Evolutionary conservation across 2,888 invertebrate species (phyloP).

Genomic region (Dolichomitus sp.): DNA sequence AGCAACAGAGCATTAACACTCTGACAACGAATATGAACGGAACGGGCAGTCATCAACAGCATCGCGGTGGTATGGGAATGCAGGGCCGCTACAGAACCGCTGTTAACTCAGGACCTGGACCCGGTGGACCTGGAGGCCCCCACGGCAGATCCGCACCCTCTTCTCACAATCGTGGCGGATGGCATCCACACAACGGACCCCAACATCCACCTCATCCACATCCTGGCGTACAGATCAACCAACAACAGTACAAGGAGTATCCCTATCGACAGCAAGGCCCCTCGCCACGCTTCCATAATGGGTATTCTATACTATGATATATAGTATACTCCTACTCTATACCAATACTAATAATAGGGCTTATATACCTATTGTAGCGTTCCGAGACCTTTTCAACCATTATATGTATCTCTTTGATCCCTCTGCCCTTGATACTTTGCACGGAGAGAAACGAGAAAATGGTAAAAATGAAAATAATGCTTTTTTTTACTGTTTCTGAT

Average conservation of each 20-base stretch:
- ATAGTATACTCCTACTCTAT: not conserved
- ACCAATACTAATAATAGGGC: not conserved
- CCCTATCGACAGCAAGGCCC: slow-evolving; percentile 81
- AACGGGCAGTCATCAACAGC: slow-evolving; percentile 79
- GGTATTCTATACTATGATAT: slow-evolving; percentile 71
- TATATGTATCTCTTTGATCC: not conserved
- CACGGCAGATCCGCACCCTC: slow-evolving; percentile 74
- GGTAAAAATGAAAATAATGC: too few species aligned
- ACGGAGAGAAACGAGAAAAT: too few species aligned
- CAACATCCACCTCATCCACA: slow-evolving; percentile 75
- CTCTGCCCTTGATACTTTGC: not conserved
- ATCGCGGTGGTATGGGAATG: slow-evolving; percentile 79
- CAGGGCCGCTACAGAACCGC: slow-evolving; percentile 79
- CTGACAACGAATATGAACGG: slow-evolving; percentile 69
- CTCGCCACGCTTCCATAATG: slow-evolving; percentile 79
- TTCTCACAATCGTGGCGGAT: slow-evolving; percentile 75
- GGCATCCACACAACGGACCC: slow-evolving; percentile 75
- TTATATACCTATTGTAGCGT: slow-evolving; percentile 1
- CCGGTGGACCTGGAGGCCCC: slow-evolving; percentile 54
- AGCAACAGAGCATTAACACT: not conserved
- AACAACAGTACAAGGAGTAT: slow-evolving; percentile 82
- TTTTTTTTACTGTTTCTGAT: too few species aligned
- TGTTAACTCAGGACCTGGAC: slow-evolving; percentile 70
- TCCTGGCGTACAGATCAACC: slow-evolving; percentile 72
- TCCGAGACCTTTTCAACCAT: not conserved